Percentiles rank a stretch among this genome's conserved stretches.
Conservation (phyloP, 2,888 invertebrate genomes). For the Helleia helle region DNA sequence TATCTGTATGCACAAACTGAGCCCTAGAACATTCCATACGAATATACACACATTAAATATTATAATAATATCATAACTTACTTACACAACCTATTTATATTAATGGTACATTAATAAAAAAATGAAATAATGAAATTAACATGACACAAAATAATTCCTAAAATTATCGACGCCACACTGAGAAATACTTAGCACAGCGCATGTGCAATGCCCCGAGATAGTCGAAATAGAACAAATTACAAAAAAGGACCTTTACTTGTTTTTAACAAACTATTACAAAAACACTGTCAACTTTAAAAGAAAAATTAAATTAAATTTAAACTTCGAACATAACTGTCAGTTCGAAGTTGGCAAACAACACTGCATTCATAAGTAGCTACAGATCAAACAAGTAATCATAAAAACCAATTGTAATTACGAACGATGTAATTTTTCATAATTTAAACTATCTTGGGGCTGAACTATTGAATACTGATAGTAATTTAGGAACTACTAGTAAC, state of each 20-base stretch:
- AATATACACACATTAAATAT: constrained; percentile 4
- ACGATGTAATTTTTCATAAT: background rate
- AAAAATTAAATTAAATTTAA: no score
- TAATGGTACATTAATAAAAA: constrained; percentile 13
- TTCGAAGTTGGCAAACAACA: no score
- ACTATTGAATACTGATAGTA: constrained; percentile 60
- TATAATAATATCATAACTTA: constrained; percentile 5
- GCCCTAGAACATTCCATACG: constrained; percentile 1
- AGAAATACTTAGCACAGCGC: constrained; percentile 3
- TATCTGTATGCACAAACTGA: no score
- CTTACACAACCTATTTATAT: constrained; percentile 8
- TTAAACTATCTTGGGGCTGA: constrained; percentile 5
- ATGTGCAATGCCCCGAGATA: constrained; percentile 4
- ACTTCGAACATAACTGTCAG: no score
- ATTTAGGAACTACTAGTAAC: constrained; percentile 68
- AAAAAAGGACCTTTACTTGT: no score
- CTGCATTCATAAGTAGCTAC: no score
- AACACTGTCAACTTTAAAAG: no score
- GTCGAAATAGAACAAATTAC: no score
- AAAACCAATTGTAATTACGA: no score
- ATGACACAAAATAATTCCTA: constrained; percentile 1
- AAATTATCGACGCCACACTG: background rate
- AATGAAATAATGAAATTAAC: background rate
- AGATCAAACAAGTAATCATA: no score
- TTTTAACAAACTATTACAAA: no score